phyloP scores from a whole-genome alignment of 2,797 vertebrate species.

The Choloepus didactylus region DNA sequence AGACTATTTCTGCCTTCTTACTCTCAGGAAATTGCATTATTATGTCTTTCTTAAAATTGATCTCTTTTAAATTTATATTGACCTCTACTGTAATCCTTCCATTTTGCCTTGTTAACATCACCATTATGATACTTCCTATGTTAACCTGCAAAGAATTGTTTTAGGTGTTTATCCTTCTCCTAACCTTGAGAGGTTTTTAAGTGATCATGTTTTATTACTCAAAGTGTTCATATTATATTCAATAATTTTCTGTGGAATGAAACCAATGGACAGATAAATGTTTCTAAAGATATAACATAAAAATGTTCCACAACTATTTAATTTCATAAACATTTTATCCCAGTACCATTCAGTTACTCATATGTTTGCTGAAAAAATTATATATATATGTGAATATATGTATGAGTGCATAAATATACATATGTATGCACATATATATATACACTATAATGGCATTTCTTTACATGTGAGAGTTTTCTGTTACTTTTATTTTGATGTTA shows the following conservation, averaged over 20 bases:
- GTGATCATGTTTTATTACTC: not conserved
- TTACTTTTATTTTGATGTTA: not conserved
- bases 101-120: not conserved
- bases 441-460: not conserved
- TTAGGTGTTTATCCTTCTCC: not conserved
- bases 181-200: not conserved
- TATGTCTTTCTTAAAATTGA: not conserved
- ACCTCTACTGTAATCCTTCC: not conserved
- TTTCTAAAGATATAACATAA: not conserved
- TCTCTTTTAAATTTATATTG: too few relatives aligned
- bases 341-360: not conserved
- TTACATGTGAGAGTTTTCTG: not conserved
- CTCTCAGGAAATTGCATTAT: not conserved
- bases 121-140: not conserved
- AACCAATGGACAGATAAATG: not conserved
- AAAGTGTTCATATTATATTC: not conserved
- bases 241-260: not conserved
- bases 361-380: not conserved
- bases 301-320: not conserved
- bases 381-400: not conserved
- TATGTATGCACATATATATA: not conserved
- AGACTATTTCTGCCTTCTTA: not conserved
- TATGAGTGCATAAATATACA: not conserved
- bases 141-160: not conserved
- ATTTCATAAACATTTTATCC: not conserved